phyloP scores from a whole-genome alignment of 2,797 vertebrate genomes.

The Champsocephalus gunnari region DNA sequence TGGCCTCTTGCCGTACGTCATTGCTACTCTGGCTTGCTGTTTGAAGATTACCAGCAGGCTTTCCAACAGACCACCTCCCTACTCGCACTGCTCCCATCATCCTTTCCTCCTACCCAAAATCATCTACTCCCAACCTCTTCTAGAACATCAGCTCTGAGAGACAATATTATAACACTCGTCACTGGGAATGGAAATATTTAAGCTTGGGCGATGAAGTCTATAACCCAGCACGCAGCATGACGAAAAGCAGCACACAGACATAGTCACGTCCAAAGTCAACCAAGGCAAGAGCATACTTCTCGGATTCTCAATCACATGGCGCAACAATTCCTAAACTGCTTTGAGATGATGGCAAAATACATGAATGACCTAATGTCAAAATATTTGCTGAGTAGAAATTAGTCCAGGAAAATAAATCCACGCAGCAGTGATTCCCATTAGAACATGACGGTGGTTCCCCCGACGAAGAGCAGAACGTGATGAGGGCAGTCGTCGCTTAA shows the following conservation, averaged over 20 bases:
- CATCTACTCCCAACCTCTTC: slow-evolving; percentile 27
- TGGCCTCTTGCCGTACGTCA: slow-evolving; percentile 56
- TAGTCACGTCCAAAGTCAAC: slow-evolving; percentile 52
- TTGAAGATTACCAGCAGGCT: slow-evolving; percentile 70
- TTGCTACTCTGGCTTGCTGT: slow-evolving; percentile 63
- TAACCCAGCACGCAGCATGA: slow-evolving; percentile 21
- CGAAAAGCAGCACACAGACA: slow-evolving; percentile 26
- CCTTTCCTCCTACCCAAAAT: slow-evolving; percentile 39
- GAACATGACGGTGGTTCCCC: slow-evolving; percentile 53
- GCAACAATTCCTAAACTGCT: slow-evolving; percentile 33
- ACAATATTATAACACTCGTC: slow-evolving; percentile 46
- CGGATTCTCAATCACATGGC: slow-evolving; percentile 38
- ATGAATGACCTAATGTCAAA: slow-evolving; percentile 60
- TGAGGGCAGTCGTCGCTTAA: slow-evolving; percentile 56
- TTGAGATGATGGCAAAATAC: slow-evolving; percentile 54
- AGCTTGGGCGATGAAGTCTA: slow-evolving; percentile 27
- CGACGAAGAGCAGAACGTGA: slow-evolving; percentile 32
- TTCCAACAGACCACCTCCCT: slow-evolving; percentile 62
- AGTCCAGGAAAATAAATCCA: slow-evolving; percentile 43
- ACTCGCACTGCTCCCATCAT: slow-evolving; percentile 44
- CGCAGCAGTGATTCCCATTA: slow-evolving; percentile 49
- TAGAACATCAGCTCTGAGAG: slow-evolving; percentile 26
- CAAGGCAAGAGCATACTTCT: slow-evolving; percentile 34
- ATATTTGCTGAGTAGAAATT: slow-evolving; percentile 64
- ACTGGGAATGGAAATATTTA: slow-evolving; percentile 35